Percentiles rank a stretch among this genome's conserved stretches.
phyloP scores from a whole-genome alignment of 2,888 invertebrate genomes.

The Tethea ocularis region DNA sequence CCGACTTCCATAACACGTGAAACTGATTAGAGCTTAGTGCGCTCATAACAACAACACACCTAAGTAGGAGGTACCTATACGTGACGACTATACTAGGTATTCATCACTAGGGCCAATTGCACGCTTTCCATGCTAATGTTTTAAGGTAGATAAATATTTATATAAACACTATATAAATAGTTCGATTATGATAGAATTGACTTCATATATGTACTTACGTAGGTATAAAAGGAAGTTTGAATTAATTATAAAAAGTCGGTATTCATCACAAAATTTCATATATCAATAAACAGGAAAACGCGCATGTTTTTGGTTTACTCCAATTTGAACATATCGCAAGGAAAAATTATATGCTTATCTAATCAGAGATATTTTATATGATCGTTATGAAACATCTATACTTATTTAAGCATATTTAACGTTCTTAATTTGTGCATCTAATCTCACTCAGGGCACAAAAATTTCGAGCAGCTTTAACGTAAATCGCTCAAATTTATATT shows the following conservation, averaged over 20 bases:
- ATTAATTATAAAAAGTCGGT: constrained; percentile 71
- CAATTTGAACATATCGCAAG: constrained; percentile 41
- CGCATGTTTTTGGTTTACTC: constrained; percentile 50
- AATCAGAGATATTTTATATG: constrained; percentile 23
- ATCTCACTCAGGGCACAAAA: constrained; percentile 47
- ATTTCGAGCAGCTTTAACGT: no score
- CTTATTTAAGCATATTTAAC: constrained; percentile 33
- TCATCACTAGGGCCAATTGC: not conserved
- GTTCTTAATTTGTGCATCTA: constrained; percentile 53
- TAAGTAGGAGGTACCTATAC: not conserved
- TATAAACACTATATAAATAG: not conserved
- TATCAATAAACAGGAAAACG: constrained; percentile 24
- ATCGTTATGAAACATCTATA: constrained; percentile 37
- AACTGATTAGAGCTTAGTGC: constrained; percentile 3
- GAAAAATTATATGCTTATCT: constrained; percentile 21
- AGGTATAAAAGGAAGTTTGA: not conserved
- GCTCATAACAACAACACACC: constrained; percentile 3
- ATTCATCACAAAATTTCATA: constrained; percentile 39
- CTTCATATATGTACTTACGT: constrained; percentile 55
- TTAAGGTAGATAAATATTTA: not conserved
- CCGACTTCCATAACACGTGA: constrained; percentile 51
- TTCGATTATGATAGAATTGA: constrained; percentile 77
- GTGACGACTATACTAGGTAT: not conserved
- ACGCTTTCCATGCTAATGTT: not conserved
- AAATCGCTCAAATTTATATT: constrained; percentile 29